Evolutionary conservation across 2,888 invertebrate genomes (phyloP).

Genomic region (Tenthredo mesomela): DNA sequence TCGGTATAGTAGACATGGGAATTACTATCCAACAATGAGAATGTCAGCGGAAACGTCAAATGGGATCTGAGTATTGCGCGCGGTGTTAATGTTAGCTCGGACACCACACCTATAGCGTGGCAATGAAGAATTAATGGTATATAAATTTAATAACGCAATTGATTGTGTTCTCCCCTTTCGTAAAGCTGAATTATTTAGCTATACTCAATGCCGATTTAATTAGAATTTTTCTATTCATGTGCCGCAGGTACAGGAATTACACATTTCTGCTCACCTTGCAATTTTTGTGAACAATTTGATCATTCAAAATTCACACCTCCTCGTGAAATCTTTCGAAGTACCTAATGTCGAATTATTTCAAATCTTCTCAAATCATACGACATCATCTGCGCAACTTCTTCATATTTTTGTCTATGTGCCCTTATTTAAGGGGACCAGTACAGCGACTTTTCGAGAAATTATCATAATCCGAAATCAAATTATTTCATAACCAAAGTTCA

Average conservation of each 20-base stretch:
- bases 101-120: background rate
- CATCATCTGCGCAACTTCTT: no score
- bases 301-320: background rate
- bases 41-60: background rate
- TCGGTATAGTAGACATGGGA: background rate
- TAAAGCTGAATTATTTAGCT: conserved; percentile 3
- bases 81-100: background rate
- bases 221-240: background rate
- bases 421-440: no score
- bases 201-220: background rate
- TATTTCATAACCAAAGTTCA: no score
- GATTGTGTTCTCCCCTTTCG: background rate
- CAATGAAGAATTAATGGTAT: background rate
- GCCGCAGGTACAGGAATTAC: background rate
- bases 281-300: background rate
- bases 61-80: background rate
- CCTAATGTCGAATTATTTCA: no score
- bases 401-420: no score
- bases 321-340: no score
- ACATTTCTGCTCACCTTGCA: background rate
- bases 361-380: no score
- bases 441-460: no score
- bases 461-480: no score
- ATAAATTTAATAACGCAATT: background rate
- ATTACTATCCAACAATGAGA: background rate